These are phyloP conservation scores for Ammodytes marinus DNA, from an alignment of 2,113 vertebrate species.

Conservation along the genomic window DNA sequence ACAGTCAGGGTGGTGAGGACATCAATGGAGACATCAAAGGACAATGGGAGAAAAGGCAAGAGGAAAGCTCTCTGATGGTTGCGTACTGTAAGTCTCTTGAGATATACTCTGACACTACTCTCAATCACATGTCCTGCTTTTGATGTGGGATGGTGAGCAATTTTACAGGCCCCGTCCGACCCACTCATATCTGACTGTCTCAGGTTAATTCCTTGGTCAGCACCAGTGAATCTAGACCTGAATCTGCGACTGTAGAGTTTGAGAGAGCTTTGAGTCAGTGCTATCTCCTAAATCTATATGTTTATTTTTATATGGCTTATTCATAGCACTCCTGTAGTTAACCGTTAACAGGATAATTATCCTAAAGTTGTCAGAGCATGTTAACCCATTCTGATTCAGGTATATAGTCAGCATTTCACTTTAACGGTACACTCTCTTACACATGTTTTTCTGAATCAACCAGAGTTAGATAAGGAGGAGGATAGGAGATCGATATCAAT, in stretches of 20 bases:
- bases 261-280: background rate
- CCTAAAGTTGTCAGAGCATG: slow-evolving; percentile 6
- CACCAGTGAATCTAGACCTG: background rate
- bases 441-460: slow-evolving; percentile 23
- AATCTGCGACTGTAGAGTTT: background rate
- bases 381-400: background rate
- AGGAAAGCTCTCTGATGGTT: background rate
- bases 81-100: slow-evolving; percentile 29
- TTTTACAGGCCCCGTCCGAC: background rate
- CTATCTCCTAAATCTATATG: background rate
- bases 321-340: background rate
- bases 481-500: slow-evolving; percentile 49
- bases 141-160: slow-evolving; percentile 22
- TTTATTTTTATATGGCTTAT: background rate
- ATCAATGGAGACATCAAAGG: slow-evolving; percentile 49
- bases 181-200: background rate
- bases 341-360: background rate
- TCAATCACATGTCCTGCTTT: background rate
- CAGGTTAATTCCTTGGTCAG: slow-evolving; percentile 17
- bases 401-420: slow-evolving; percentile 22
- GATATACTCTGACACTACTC: slow-evolving; percentile 14
- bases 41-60: slow-evolving; percentile 25
- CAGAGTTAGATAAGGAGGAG: slow-evolving; percentile 8
- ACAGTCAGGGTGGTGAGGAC: slow-evolving; percentile 14
- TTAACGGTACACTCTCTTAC: slow-evolving; percentile 16